Evolutionary conservation across 2,797 vertebrate species (phyloP).

Genomic region (Danio albolineatus): DNA sequence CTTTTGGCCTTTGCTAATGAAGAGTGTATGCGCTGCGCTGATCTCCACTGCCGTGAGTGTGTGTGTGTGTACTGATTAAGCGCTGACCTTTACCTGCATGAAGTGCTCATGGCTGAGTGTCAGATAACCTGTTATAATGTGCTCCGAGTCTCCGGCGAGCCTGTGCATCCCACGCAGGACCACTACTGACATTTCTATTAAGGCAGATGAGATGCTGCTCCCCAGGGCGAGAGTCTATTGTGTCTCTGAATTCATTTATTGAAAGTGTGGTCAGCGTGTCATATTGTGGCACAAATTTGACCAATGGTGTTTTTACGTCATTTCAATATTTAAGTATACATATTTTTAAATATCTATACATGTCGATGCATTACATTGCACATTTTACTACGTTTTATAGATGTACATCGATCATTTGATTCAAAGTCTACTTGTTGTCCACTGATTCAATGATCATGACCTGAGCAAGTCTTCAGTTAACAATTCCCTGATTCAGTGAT

Average conservation of each 20-base stretch:
- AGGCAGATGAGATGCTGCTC: neutral
- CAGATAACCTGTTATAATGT: conserved; percentile 41
- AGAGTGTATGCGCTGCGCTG: neutral
- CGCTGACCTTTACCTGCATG: conserved; percentile 51
- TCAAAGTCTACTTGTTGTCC: too few relatives aligned
- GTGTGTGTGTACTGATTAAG: conserved; percentile 49
- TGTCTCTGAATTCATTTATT: conserved; percentile 5
- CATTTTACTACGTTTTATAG: too few relatives aligned
- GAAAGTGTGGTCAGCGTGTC: neutral
- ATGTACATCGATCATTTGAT: too few relatives aligned
- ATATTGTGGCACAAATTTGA: neutral
- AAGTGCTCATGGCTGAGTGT: conserved; percentile 31
- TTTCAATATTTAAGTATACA: neutral
- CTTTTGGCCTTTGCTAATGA: neutral
- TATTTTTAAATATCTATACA: too few relatives aligned
- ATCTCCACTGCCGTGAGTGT: neutral
- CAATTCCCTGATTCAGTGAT: too few relatives aligned
- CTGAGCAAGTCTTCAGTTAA: too few relatives aligned
- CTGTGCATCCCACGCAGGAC: conserved; percentile 2
- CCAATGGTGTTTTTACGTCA: neutral
- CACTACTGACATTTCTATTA: conserved; percentile 52
- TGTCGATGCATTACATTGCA: too few relatives aligned
- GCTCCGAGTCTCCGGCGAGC: neutral
- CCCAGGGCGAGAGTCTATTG: neutral
- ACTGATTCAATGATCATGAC: too few relatives aligned